These are phyloP conservation scores for Brachyhypopomus occidentalis DNA, from an alignment of 2,113 vertebrate species.

Conservation along the genomic window DNA sequence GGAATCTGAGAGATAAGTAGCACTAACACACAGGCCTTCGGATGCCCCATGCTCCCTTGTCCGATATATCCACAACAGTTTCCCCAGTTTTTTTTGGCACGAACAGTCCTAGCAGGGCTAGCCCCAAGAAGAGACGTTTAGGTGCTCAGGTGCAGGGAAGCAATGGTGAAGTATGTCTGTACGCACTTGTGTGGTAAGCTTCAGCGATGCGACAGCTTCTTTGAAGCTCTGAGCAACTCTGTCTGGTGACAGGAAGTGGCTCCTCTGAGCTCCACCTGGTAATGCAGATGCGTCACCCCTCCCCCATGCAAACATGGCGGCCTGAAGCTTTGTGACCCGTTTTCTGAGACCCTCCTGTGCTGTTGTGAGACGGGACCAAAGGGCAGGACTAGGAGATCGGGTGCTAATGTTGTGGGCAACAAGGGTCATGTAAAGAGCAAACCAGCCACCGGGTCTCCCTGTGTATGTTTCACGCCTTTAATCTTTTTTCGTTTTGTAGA, in stretches of 20 bases:
- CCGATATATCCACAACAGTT: neutral
- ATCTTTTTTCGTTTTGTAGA: conserved; percentile 6
- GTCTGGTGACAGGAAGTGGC: conserved; percentile 68
- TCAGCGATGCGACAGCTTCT: conserved; percentile 19
- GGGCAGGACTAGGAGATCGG: neutral
- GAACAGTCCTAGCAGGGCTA: neutral
- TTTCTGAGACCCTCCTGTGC: conserved; percentile 15
- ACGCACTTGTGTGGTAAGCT: conserved; percentile 18
- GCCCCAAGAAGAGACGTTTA: neutral
- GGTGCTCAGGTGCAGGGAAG: neutral
- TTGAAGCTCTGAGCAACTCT: conserved; percentile 29
- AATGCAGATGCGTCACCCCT: conserved; percentile 42
- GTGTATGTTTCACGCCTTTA: neutral
- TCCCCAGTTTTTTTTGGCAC: neutral
- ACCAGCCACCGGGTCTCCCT: conserved; percentile 2
- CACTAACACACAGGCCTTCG: conserved; percentile 41
- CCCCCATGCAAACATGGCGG: neutral
- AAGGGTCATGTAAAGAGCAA: conserved; percentile 6
- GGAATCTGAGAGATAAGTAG: conserved; percentile 37
- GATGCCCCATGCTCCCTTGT: conserved; percentile 46
- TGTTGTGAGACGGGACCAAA: neutral
- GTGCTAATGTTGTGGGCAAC: neutral
- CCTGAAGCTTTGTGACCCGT: conserved; percentile 23
- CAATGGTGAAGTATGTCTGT: neutral
- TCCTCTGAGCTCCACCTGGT: conserved; percentile 57